Conservation (phyloP, 2,113 vertebrate genomes). For the Gobiocypris rarus region DNA sequence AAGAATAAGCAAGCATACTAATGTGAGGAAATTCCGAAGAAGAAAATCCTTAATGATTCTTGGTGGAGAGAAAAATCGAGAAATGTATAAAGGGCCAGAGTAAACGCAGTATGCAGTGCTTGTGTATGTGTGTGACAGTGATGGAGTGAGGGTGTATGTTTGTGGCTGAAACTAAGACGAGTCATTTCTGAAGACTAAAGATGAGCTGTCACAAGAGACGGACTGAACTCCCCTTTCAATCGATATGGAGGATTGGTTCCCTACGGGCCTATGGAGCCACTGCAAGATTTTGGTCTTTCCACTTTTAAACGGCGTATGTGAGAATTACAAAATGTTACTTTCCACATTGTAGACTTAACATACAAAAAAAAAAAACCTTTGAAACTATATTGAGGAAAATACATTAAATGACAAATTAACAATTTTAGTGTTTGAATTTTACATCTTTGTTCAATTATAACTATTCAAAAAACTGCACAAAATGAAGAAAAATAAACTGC, state of each 20-base stretch:
- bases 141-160: constrained; percentile 36
- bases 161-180: constrained; percentile 38
- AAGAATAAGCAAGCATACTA: constrained; percentile 1
- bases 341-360: not conserved
- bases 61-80: constrained; percentile 13
- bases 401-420: not conserved
- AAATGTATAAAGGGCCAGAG: not conserved
- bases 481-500: not conserved
- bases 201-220: constrained; percentile 48
- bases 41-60: constrained; percentile 12
- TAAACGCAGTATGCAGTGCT: not conserved
- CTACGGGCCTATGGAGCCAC: not conserved
- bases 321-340: constrained; percentile 3
- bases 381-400: not conserved
- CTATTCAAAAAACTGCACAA: not conserved
- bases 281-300: constrained; percentile 1
- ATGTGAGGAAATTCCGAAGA: not conserved
- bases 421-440: no score
- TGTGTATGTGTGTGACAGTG: constrained; percentile 32
- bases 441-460: constrained; percentile 27
- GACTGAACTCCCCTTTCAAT: constrained; percentile 31
- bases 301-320: constrained; percentile 13
- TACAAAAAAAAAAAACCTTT: not conserved
- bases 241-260: constrained; percentile 28
- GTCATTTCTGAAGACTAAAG: constrained; percentile 43